phyloP scores from a whole-genome alignment of 2,113 vertebrate species.

The Sinocyclocheilus grahami region DNA sequence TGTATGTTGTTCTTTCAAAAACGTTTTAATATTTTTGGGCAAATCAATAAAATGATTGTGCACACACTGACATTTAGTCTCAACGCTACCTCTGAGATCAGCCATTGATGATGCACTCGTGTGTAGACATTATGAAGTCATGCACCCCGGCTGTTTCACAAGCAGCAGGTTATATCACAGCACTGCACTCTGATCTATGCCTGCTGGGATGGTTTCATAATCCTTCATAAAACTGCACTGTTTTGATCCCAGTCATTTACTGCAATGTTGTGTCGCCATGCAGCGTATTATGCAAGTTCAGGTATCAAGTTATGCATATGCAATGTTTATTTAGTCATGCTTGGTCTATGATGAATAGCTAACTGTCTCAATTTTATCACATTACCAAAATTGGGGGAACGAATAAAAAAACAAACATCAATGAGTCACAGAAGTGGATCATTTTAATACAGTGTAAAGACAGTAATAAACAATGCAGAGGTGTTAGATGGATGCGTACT shows the following conservation, averaged over 20 bases:
- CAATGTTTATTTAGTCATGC: not conserved
- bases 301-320: not conserved
- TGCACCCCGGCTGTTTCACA: conserved; percentile 52
- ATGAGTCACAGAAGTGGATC: not conserved
- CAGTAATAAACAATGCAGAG: not conserved
- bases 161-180: conserved; percentile 42
- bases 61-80: not conserved
- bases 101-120: not conserved
- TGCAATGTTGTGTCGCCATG: not conserved
- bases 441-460: not conserved
- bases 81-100: no score
- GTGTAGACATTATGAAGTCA: not conserved
- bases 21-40: not conserved
- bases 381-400: not conserved
- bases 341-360: not conserved
- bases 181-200: conserved; percentile 25
- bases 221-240: not conserved
- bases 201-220: not conserved
- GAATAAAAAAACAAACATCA: not conserved
- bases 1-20: not conserved
- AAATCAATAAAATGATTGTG: not conserved
- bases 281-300: not conserved
- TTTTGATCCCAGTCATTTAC: not conserved
- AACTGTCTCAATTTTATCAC: not conserved
- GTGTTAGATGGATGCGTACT: not conserved